Conservation (phyloP, 30 jellyfish, hydroid and myxozoan genomes). For the Aurelia coerulea region DNA sequence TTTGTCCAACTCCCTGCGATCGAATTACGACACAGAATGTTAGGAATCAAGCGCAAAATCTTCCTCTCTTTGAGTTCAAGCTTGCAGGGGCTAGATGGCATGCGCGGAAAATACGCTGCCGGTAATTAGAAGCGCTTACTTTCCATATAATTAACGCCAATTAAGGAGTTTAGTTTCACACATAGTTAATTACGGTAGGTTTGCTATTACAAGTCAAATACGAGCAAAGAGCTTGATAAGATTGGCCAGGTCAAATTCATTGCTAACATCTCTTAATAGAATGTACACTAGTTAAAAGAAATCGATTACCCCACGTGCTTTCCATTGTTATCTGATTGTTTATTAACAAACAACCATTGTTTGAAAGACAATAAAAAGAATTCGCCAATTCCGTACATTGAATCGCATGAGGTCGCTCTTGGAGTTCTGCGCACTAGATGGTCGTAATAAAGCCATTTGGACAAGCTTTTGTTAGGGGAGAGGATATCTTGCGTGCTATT, state of each 20-base stretch:
- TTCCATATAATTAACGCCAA: not conserved
- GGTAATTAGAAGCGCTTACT: no score
- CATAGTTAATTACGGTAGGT: not conserved
- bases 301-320: slow-evolving; percentile 13
- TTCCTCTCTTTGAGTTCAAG: no score
- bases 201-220: not conserved
- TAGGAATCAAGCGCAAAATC: no score
- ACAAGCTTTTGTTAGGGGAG: slow-evolving; percentile 35
- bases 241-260: slow-evolving; percentile 1
- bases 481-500: slow-evolving; percentile 35
- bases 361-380: slow-evolving; percentile 13
- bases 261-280: not conserved
- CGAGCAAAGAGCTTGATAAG: not conserved
- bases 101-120: no score
- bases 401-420: slow-evolving; percentile 30
- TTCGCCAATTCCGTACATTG: not conserved
- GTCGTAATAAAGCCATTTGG: slow-evolving; percentile 26
- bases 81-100: no score
- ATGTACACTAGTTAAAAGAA: slow-evolving; percentile 3
- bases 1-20: no score
- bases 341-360: slow-evolving; percentile 4
- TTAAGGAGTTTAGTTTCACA: not conserved
- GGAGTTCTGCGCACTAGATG: slow-evolving; percentile 51
- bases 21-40: no score
- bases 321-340: slow-evolving; percentile 1